Evolutionary conservation across 2,888 invertebrate genomes (phyloP).

Genomic region (Toxonevra muliebris): DNA sequence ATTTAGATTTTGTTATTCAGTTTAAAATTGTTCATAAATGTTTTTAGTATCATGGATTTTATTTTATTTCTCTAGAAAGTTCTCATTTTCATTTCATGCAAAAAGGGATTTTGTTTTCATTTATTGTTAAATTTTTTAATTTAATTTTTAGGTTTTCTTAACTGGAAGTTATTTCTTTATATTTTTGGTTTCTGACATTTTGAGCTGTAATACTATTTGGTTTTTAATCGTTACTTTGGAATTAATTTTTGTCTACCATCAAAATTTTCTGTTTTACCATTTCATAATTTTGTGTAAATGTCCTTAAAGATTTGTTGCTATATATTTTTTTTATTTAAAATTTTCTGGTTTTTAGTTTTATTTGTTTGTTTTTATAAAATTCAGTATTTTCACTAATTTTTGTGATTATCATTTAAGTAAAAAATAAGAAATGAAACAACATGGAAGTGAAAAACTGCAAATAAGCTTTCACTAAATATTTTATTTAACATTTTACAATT

Average conservation of each 20-base stretch:
- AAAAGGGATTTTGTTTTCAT: constrained; percentile 29
- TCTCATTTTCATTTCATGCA: constrained; percentile 42
- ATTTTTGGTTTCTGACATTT: constrained; percentile 28
- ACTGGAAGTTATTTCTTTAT: constrained; percentile 6
- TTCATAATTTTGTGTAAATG: neutral
- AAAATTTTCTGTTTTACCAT: too few relatives aligned
- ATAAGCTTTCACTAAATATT: constrained; percentile 14
- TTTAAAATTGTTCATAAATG: constrained; percentile 31
- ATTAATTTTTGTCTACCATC: neutral
- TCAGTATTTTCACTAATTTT: neutral
- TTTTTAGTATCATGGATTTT: constrained; percentile 28
- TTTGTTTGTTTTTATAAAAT: neutral
- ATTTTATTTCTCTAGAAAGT: constrained; percentile 37
- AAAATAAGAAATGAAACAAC: constrained; percentile 13
- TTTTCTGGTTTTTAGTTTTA: constrained; percentile 46
- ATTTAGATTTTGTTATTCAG: constrained; percentile 32
- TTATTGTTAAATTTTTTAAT: too few relatives aligned
- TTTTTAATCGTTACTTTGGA: constrained; percentile 4
- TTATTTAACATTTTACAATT: constrained; percentile 16
- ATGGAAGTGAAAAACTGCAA: constrained; percentile 6
- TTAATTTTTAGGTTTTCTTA: neutral
- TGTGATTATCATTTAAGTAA: constrained; percentile 19
- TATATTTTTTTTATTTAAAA: constrained; percentile 31
- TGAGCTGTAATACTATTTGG: constrained; percentile 32
- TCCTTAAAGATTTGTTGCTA: neutral